phyloP scores from a whole-genome alignment of 1,140 invertebrate genomes.

The Macrosteles quadrilineatus region DNA sequence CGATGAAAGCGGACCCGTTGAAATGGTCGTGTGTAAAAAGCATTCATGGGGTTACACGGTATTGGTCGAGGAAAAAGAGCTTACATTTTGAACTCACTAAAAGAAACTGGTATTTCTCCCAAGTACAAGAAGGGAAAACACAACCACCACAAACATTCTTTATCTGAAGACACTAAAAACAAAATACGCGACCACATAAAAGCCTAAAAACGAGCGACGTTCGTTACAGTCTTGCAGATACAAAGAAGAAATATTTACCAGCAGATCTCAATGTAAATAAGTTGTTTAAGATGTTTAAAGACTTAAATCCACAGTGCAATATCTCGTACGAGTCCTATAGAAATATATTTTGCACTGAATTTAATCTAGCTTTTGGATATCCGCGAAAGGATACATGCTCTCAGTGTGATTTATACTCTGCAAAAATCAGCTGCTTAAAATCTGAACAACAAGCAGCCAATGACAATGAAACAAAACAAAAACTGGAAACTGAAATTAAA shows the following conservation, averaged over 20 bases:
- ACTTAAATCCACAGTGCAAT: constrained; percentile 29
- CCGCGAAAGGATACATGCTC: constrained; percentile 33
- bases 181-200: constrained; percentile 22
- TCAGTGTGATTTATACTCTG: constrained; percentile 22
- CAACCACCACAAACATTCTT: constrained; percentile 13
- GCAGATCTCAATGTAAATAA: constrained; percentile 30
- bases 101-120: constrained; percentile 12
- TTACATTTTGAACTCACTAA: constrained; percentile 23
- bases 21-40: constrained; percentile 22
- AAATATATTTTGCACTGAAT: constrained; percentile 33
- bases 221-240: constrained; percentile 21
- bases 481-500: constrained; percentile 25
- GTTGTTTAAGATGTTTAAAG: constrained; percentile 41
- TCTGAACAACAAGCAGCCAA: constrained; percentile 17
- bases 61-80: constrained; percentile 22
- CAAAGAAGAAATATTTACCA: constrained; percentile 30
- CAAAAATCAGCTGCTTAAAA: constrained; percentile 25
- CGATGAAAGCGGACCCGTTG: not conserved
- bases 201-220: constrained; percentile 12
- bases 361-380: constrained; percentile 34
- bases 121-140: constrained; percentile 29
- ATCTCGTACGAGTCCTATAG: constrained; percentile 31
- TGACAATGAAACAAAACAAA: constrained; percentile 31
- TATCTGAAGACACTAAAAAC: constrained; percentile 6
- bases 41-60: constrained; percentile 16